Evolutionary conservation across 2,113 vertebrate species (phyloP), one percentile per base, ranked within the genome.

Genomic region (Takifugu flavidus): DNA sequence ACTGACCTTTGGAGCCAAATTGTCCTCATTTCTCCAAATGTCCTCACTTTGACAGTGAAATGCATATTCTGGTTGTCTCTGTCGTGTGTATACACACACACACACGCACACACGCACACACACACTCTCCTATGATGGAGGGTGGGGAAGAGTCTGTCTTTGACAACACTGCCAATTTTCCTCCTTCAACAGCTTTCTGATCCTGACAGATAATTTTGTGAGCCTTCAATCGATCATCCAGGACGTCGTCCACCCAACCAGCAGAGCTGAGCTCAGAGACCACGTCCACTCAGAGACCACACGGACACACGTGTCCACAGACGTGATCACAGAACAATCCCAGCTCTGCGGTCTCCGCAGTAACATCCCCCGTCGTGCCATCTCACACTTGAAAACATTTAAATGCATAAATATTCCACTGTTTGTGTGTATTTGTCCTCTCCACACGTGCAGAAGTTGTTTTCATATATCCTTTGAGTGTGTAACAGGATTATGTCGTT

Each of bases 171-270:
- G 80, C 77, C 87, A 86, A 84, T 89, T 89, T 88, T 87, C 34
- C 82, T 79, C 77, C 86, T 80, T 85, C 80, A 74, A 66, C 84
- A 84, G 78, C 70, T 88, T 81, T 85, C 76, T 82, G 83, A 86
- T 72, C 82, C 64, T 67, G 82, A 78, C 82, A 72, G 85, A 85
- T 85, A 83, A 79, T 81, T 80, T 77, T 80, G 65, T 79, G 70
- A 89, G 85, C 85, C 6, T 83, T 87, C 83, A 84, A 83, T 88
- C 85, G 75, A 86, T 89, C 86, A 86, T 85, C 53, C 70, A 77
- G 77, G 80, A 82, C 83, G 84, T 59, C 69, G 84, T 70, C 80
- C 78, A 79, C 72, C 83, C 76, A 72, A 75, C 67, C 78, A 65
- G 57, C 68, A 70, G 76, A 71, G 70, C 53, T 25, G 52, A 75